Base-by-base conservation (phyloP, 2,888 invertebrate genomes). In the Schizaphis graminum region DNA sequence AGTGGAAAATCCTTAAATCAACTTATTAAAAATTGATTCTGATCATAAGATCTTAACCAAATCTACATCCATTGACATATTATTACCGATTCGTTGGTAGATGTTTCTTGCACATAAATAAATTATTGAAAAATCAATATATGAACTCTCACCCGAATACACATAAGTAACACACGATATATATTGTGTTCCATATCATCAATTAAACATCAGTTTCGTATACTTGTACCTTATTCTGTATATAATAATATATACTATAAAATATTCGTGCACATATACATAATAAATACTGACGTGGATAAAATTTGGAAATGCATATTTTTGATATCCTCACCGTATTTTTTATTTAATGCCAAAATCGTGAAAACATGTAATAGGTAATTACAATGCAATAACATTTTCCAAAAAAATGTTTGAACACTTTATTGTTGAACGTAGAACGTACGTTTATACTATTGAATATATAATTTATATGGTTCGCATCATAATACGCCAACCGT, bases 391-490 rank as follows among this genome's bases (percentile, higher is more conserved):
- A 26, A 26, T 67, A 67, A 67, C 61, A n/a, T n/a, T 67, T 67
- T n/a, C 7, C 24, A n/a, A 35, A 16, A n/a, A n/a, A 67, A 21
- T 0, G 13, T 67, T n/a, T 67, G n/a, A 67, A n/a, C n/a, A 16
- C n/a, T 5, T 0, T 16, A 16, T 16, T 5, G 2, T n/a, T 16
- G n/a, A 0, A 5, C 16, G n/a, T 13, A 5, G n/a, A 13, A 67
- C n/a, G 67, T 67, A 67, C 67, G 67, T 67, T 67, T 67, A 67
- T 67, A n/a, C n/a, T 67, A 67, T 67, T 67, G 7, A 67, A 67
- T 67, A 5, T n/a, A 67, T 67, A n/a, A 67, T 16, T n/a, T n/a
- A 13, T 67, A 13, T n/a, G 3, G 13, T n/a, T n/a, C 1, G 5
- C 13, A 67, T 67, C 13, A 67, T n/a, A 28, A 28, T 28, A 28